Percentiles rank a stretch among this genome's conserved stretches.
phyloP scores from a whole-genome alignment of 2,888 invertebrate genomes.

The Idaea aversata region DNA sequence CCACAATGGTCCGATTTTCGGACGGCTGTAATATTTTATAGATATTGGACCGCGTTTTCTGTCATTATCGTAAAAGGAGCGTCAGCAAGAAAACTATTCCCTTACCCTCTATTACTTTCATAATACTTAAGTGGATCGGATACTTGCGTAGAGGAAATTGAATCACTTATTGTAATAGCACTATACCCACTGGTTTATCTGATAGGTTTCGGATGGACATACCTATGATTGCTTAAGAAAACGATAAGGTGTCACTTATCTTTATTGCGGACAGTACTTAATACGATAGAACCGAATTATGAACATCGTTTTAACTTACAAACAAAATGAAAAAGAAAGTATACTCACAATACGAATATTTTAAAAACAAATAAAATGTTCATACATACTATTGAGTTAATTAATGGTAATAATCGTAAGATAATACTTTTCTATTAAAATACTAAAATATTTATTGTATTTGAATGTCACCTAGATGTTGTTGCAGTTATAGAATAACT shows the following conservation, averaged over 20 bases:
- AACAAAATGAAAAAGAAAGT: not conserved
- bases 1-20: slow-evolving; percentile 28
- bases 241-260: slow-evolving; percentile 46
- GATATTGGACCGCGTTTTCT: slow-evolving; percentile 77
- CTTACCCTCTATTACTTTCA: slow-evolving; percentile 74
- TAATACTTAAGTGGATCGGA: slow-evolving; percentile 79
- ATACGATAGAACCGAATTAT: not conserved
- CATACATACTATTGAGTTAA: no score
- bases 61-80: slow-evolving; percentile 79
- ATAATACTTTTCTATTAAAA: no score
- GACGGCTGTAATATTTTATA: slow-evolving; percentile 69
- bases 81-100: slow-evolving; percentile 79
- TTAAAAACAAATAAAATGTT: no score
- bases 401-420: no score
- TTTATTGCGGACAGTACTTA: slow-evolving; percentile 16
- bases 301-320: no score
- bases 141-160: slow-evolving; percentile 77
- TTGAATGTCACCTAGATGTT: no score
- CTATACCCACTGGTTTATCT: slow-evolving; percentile 67
- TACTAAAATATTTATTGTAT: no score
- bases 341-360: no score
- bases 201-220: slow-evolving; percentile 69
- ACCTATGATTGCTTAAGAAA: slow-evolving; percentile 61
- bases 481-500: no score
- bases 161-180: slow-evolving; percentile 77